Conservation (phyloP, 64 coral and sea anemone genomes). For the Montipora cactus region DNA sequence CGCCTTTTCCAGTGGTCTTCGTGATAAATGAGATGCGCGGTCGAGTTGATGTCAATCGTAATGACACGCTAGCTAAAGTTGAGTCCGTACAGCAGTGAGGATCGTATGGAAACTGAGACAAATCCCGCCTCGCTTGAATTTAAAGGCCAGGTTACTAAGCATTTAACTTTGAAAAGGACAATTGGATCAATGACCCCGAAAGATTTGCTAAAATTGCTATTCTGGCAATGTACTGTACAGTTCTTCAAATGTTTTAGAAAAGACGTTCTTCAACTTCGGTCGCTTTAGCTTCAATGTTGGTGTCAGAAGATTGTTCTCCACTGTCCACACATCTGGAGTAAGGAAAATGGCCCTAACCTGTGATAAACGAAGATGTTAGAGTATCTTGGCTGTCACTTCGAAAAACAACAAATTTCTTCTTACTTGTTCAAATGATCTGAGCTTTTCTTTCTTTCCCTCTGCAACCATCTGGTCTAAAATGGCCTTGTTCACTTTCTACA, state of each 20-base stretch:
- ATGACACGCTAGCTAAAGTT: too few species aligned
- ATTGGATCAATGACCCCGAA: not conserved
- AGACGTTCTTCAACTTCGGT: constrained; percentile 58
- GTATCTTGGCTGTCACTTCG: not conserved
- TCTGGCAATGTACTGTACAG: constrained; percentile 79
- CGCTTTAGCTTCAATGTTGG: constrained; percentile 90
- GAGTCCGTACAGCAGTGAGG: too few species aligned
- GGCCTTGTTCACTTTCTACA: constrained; percentile 82
- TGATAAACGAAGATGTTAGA: not conserved
- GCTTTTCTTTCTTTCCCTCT: constrained; percentile 84
- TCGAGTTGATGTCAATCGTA: too few species aligned
- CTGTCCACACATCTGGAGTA: constrained; percentile 66
- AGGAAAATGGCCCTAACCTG: constrained; percentile 86
- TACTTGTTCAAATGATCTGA: constrained; percentile 93
- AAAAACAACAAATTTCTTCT: too few species aligned
- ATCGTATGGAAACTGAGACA: not conserved
- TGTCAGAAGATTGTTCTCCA: constrained; percentile 85
- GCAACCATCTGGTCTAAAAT: constrained; percentile 91
- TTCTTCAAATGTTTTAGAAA: constrained; percentile 78
- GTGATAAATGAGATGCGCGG: too few species aligned
- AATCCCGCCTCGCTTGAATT: not conserved
- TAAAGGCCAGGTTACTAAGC: not conserved
- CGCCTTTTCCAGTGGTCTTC: too few species aligned
- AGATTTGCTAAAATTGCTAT: not conserved
- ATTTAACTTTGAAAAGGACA: too few species aligned